A percentile compares a stretch with the other conserved stretches of the same genome.
Conservation (phyloP, 30 jellyfish, hydroid and myxozoan species). For the Nemopilema nomurai region DNA sequence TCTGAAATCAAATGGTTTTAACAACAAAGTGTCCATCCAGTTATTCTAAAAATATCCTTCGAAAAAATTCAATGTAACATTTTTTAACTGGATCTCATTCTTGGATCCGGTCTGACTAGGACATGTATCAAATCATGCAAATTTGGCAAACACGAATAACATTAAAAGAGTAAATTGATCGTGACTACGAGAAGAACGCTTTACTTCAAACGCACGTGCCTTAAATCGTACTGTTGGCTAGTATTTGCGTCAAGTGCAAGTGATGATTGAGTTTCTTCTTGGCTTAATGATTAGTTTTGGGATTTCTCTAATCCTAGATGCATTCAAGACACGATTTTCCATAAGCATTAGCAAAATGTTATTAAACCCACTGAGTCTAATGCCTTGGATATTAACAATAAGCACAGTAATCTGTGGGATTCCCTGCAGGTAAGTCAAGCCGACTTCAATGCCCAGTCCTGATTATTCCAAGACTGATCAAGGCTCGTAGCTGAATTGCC, state of each 20-base stretch:
- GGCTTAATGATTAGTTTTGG: no score
- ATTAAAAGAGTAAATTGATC: no score
- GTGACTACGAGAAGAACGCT: not conserved
- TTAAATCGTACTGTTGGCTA: not conserved
- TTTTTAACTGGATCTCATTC: no score
- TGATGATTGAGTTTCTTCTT: not conserved
- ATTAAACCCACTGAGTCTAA: not conserved
- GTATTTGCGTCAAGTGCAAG: not conserved
- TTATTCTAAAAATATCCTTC: no score
- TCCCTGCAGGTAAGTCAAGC: not conserved
- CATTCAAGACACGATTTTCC: not conserved
- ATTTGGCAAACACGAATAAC: no score
- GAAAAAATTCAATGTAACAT: no score
- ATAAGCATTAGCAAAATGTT: not conserved
- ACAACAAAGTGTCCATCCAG: no score
- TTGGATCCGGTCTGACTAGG: no score
- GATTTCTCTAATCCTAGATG: not conserved
- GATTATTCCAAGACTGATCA: not conserved
- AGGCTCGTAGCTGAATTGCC: not conserved
- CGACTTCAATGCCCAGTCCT: not conserved
- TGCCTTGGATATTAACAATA: not conserved
- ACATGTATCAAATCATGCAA: no score
- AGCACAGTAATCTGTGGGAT: not conserved
- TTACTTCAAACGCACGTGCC: not conserved
- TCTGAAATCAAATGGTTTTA: no score